phyloP scores from a whole-genome alignment of 2,888 invertebrate species.

The Polylopha cassiicola region DNA sequence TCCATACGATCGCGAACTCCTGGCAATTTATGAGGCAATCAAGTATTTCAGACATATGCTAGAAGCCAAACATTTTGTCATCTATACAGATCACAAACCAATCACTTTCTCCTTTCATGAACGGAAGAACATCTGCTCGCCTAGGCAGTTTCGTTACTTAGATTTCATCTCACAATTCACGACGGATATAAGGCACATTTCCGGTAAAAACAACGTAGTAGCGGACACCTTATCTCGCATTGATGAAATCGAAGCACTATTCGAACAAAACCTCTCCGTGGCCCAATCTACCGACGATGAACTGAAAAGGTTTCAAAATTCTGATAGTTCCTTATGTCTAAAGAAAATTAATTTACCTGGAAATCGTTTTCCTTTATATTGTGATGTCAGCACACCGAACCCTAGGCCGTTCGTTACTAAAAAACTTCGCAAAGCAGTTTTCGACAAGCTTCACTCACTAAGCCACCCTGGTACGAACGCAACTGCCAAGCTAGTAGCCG shows the following conservation, averaged over 20 bases:
- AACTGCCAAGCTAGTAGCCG: constrained; percentile 12
- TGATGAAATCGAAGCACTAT: constrained; percentile 18
- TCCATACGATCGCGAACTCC: constrained; percentile 46
- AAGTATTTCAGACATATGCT: constrained; percentile 41
- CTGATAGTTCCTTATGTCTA: constrained; percentile 8
- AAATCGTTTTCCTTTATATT: constrained; percentile 27
- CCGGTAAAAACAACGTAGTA: constrained; percentile 17
- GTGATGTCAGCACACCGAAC: constrained; percentile 19
- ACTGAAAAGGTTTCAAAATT: background rate
- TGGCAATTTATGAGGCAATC: constrained; percentile 41
- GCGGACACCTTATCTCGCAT: constrained; percentile 31
- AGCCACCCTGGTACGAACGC: constrained; percentile 26
- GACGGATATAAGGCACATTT: constrained; percentile 15
- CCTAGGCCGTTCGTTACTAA: constrained; percentile 22
- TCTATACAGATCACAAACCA: constrained; percentile 26
- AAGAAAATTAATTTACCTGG: background rate
- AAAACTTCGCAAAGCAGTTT: constrained; percentile 18
- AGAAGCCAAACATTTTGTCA: constrained; percentile 38
- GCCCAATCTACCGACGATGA: background rate
- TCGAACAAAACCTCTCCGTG: background rate
- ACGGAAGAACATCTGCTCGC: constrained; percentile 22
- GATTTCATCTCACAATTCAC: constrained; percentile 26
- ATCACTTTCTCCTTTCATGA: constrained; percentile 36
- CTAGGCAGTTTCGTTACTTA: constrained; percentile 21
- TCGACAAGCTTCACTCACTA: constrained; percentile 18